Conservation (phyloP, 2,797 vertebrate genomes). For the Streptopelia turtur region DNA sequence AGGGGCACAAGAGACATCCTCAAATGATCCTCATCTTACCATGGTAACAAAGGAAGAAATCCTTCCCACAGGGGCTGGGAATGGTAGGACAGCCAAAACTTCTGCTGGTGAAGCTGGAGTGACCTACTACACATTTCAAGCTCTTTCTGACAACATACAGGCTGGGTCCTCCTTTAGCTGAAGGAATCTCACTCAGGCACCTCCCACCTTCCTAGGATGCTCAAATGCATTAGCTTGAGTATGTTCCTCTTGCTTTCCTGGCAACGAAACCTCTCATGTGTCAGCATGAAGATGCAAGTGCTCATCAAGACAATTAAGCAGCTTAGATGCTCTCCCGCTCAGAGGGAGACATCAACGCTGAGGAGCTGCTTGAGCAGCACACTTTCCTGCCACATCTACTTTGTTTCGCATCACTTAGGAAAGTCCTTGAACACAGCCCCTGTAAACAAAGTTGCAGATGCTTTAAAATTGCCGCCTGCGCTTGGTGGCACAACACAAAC, state of each 20-base stretch:
- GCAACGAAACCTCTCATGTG: background rate
- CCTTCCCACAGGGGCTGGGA: background rate
- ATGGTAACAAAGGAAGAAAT: background rate
- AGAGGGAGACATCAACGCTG: background rate
- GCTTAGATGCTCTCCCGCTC: background rate
- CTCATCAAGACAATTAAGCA: background rate
- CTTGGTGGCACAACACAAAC: background rate
- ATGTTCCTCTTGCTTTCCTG: background rate
- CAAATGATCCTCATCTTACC: background rate
- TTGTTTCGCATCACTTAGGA: background rate
- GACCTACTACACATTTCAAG: constrained; percentile 43
- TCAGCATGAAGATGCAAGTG: background rate
- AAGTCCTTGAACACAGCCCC: background rate
- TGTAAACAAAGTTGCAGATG: background rate
- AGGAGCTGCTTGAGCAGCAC: background rate
- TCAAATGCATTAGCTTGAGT: constrained; percentile 5
- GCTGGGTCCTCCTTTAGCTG: background rate
- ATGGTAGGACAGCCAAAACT: background rate
- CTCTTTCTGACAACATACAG: constrained; percentile 35
- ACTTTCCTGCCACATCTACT: background rate
- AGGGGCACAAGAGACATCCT: background rate
- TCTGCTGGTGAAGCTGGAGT: constrained; percentile 24
- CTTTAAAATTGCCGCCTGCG: background rate
- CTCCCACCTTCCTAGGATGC: background rate
- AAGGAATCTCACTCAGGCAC: background rate